These are phyloP conservation scores for Drosophila mercatorum DNA, from an alignment of 2,888 invertebrate genomes.

Conservation along the genomic window DNA sequence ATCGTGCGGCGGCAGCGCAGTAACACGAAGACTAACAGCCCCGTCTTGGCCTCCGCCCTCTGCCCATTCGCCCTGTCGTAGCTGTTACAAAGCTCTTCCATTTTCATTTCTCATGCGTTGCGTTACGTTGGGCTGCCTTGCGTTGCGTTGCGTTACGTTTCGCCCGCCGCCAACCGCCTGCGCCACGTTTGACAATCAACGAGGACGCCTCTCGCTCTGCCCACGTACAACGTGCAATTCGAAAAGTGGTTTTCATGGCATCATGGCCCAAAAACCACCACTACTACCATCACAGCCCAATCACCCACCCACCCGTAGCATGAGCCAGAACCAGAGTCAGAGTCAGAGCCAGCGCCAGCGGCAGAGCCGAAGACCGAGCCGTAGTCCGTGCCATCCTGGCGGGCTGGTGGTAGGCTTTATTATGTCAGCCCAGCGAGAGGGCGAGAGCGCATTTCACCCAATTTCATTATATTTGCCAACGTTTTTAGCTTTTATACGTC, in stretches of 20 bases:
- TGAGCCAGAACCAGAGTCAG: conserved; percentile 6
- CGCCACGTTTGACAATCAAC: conserved; percentile 62
- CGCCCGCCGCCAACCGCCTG: conserved; percentile 10
- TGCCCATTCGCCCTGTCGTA: conserved; percentile 4
- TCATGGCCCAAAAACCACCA: conserved; percentile 58
- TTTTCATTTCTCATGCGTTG: conserved; percentile 70
- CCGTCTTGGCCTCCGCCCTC: conserved; percentile 1
- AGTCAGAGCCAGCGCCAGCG: conserved; percentile 14
- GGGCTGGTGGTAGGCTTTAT: conserved; percentile 73
- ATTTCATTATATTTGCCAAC: conserved; percentile 82
- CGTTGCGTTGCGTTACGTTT: conserved; percentile 4
- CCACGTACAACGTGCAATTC: conserved; percentile 78
- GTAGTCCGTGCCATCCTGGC: conserved; percentile 45
- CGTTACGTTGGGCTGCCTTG: conserved; percentile 3
- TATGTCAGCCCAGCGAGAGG: conserved; percentile 69
- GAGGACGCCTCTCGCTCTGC: conserved; percentile 46
- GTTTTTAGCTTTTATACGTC: conserved; percentile 82
- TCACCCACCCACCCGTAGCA: conserved; percentile 29
- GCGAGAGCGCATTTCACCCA: conserved; percentile 75
- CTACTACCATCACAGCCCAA: conserved; percentile 25
- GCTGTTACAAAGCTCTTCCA: conserved; percentile 63
- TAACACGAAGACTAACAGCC: conserved; percentile 53
- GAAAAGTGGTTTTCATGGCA: conserved; percentile 78
- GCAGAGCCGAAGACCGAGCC: conserved; percentile 24
- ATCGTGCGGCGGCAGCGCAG: conserved; percentile 70